These are phyloP conservation scores for Prorops nasuta DNA, from an alignment of 1,140 invertebrate genomes.

Conservation along the genomic window DNA sequence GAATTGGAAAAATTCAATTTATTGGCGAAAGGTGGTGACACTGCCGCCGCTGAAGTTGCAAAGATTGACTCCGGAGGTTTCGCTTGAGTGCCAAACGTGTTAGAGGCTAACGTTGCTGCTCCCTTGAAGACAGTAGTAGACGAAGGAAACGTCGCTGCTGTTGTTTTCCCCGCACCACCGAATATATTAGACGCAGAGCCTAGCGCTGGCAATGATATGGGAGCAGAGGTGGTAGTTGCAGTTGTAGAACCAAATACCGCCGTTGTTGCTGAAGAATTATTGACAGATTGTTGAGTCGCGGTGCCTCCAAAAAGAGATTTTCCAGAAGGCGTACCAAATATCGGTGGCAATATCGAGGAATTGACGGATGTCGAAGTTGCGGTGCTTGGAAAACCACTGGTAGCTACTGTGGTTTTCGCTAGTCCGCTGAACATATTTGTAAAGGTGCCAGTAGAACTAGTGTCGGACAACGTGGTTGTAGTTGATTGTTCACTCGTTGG, in stretches of 20 bases:
- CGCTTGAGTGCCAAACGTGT: too few relatives aligned
- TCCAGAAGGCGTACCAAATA: not conserved
- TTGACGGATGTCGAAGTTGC: not conserved
- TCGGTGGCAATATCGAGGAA: too few relatives aligned
- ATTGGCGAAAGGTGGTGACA: too few relatives aligned
- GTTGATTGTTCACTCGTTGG: constrained; percentile 1
- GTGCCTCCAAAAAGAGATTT: constrained; percentile 14
- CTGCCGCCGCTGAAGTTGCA: too few relatives aligned
- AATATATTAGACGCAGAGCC: not conserved
- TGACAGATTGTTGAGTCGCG: constrained; percentile 1
- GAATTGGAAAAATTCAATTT: too few relatives aligned
- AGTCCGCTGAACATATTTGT: not conserved
- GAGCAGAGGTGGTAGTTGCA: constrained; percentile 5
- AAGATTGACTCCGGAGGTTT: too few relatives aligned
- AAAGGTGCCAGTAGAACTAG: not conserved
- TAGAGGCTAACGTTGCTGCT: not conserved
- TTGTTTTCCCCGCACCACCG: too few relatives aligned
- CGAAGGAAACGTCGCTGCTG: not conserved
- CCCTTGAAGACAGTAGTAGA: constrained; percentile 6
- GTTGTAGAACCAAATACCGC: constrained; percentile 2
- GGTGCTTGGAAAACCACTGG: not conserved
- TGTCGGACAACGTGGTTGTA: too few relatives aligned
- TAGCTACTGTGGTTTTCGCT: not conserved
- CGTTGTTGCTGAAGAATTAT: constrained; percentile 1
- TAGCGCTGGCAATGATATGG: not conserved